phyloP scores from a whole-genome alignment of 53 echinoderm and acorn worm species.

The Paelopatides confundens region DNA sequence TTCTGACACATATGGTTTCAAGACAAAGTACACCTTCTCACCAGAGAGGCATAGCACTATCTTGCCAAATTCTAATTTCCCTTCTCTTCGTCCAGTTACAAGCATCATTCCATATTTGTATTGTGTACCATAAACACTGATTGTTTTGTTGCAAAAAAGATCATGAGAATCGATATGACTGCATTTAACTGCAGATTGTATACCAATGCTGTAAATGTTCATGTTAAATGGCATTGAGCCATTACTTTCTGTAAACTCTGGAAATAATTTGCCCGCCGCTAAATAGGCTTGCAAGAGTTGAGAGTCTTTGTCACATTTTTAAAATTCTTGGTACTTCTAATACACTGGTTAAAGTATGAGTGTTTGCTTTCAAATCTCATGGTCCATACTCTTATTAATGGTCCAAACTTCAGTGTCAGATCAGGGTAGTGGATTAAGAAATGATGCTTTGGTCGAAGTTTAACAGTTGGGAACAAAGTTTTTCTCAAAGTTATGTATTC shows the following conservation, averaged over 20 bases:
- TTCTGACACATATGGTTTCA: constrained; percentile 13
- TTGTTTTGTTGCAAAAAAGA: neutral
- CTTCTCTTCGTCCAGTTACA: neutral
- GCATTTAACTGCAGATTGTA: constrained; percentile 15
- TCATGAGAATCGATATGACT: neutral
- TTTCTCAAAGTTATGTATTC: constrained; percentile 47
- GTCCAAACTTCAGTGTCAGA: constrained; percentile 64
- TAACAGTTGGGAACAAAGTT: constrained; percentile 41
- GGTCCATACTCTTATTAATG: constrained; percentile 73
- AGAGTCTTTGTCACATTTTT: constrained; percentile 72
- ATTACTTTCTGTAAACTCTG: constrained; percentile 6
- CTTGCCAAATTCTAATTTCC: neutral
- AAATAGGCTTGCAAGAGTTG: constrained; percentile 72
- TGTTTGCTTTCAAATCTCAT: constrained; percentile 76
- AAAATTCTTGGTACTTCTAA: constrained; percentile 56
- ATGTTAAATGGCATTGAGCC: constrained; percentile 22
- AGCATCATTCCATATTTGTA: constrained; percentile 32
- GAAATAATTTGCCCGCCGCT: constrained; percentile 54
- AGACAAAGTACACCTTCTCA: constrained; percentile 30
- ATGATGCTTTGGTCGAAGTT: constrained; percentile 71
- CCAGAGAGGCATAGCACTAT: neutral
- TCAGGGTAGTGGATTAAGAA: constrained; percentile 58
- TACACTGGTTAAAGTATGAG: constrained; percentile 59
- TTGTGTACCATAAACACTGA: neutral
- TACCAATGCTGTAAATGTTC: constrained; percentile 4